Evolutionary conservation across 2,797 vertebrate species (phyloP).

Genomic region (Agapornis canus): DNA sequence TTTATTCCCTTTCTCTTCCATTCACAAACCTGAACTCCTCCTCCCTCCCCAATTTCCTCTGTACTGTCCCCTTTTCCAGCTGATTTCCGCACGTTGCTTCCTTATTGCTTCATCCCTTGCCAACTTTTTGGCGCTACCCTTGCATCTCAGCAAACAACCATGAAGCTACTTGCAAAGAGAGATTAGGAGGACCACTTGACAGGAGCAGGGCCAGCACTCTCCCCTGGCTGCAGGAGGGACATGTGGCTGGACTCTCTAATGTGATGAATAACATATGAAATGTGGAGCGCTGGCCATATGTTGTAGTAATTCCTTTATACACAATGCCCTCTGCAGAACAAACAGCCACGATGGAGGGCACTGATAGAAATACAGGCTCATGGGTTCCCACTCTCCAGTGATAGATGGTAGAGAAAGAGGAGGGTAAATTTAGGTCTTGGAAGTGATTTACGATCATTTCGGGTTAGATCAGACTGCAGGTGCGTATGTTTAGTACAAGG

Average conservation of each 20-base stretch:
- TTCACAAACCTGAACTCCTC: conserved; percentile 34
- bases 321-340: conserved; percentile 63
- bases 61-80: conserved; percentile 7
- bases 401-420: background rate
- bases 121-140: conserved; percentile 43
- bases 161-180: conserved; percentile 51
- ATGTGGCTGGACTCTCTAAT: conserved; percentile 69
- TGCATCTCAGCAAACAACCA: conserved; percentile 37
- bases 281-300: conserved; percentile 72
- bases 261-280: conserved; percentile 76
- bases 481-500: background rate
- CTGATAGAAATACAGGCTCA: conserved; percentile 21
- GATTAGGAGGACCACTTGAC: conserved; percentile 56
- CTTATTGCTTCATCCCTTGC: conserved; percentile 17
- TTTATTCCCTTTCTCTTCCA: conserved; percentile 21
- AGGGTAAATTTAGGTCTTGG: background rate
- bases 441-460: background rate
- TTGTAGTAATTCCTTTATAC: conserved; percentile 65
- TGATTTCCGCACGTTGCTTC: conserved; percentile 34
- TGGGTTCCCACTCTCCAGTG: background rate
- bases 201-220: conserved; percentile 45
- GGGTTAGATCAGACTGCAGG: background rate
- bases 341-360: conserved; percentile 65
- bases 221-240: conserved; percentile 64
- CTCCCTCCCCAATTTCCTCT: conserved; percentile 26